Base-by-base conservation (phyloP, 30 jellyfish, hydroid and myxozoan species). In the Cassiopea xamachana region DNA sequence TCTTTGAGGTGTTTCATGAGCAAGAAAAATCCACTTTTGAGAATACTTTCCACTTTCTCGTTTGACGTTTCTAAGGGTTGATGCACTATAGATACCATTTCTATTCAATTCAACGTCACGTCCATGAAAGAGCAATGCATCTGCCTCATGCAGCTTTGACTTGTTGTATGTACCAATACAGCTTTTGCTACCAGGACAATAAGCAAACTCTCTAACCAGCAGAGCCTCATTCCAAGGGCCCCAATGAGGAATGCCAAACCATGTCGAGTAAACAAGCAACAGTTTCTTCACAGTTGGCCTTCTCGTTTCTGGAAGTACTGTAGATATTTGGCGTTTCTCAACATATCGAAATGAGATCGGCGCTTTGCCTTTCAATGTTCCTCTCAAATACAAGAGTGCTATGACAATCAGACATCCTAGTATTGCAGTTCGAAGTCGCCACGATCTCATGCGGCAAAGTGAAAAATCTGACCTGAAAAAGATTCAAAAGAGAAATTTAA, bases 21-120 rank as follows among this genome's bases (percentile, higher is more conserved):
- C 74, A 48, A 84, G 51, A 45, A 84, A 84, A 18, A 84, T 77
- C 92, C 92, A 84, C 39, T 55, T 84, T 64, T 84, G 92, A 1
- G 44, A 44, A 7, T 6, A 0, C 1, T 71, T 86, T 58, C 48
- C 79, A 59, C 71, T 48, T 61, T 48, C 46, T 15, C 86, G 48
- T 3, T 10, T 6, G 72, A 71, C 7, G 7, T 49, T 8, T 50
- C 27, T 14, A 0, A 73, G 51, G 12, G 12, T 10, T 73, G 48
- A 27, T 1, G 60, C 81, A 73, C 81, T 73, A 4, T 51, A 60
- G 43, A 51, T n/a, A 6, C 74, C 69, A 12, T 77, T 46, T 18
- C 80, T 58, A 46, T 72, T 46, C 27, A 50, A n/a, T 84, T 84
- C 92, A 8, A 84, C 49, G 75, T 84, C 92, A 48, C 87, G 58